Evolutionary conservation across 2,797 vertebrate species (phyloP).

Genomic region (Pseudochirops cupreus): DNA sequence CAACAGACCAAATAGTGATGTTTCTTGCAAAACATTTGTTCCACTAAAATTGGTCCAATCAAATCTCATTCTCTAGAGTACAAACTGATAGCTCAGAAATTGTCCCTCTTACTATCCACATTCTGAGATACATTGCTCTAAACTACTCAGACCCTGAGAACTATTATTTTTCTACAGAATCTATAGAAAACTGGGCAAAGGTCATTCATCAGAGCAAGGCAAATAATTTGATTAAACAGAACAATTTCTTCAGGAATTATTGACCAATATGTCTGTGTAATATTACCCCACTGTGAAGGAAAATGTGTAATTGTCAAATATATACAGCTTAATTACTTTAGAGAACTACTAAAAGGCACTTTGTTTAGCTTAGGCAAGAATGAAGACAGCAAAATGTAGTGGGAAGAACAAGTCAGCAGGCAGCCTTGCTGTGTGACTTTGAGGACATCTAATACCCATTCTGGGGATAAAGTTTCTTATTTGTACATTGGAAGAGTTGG

Average conservation of each 20-base stretch:
- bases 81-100: not conserved
- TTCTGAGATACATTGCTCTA: not conserved
- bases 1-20: not conserved
- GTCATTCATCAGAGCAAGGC: not conserved
- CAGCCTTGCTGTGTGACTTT: not conserved
- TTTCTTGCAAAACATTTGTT: not conserved
- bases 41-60: not conserved
- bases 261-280: not conserved
- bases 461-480: not conserved
- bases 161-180: not conserved
- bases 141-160: not conserved
- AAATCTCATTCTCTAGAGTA: not conserved
- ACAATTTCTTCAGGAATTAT: accelerated
- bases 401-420: not conserved
- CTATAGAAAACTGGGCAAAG: not conserved
- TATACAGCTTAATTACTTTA: not conserved
- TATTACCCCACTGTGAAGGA: not conserved
- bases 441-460: not conserved
- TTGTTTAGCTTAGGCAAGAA: not conserved
- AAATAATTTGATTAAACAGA: not conserved
- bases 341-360: not conserved
- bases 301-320: not conserved
- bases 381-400: not conserved
- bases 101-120: not conserved
- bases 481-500: not conserved